Base-by-base conservation (phyloP, 2,113 vertebrate species). In the Malurus elegans region DNA sequence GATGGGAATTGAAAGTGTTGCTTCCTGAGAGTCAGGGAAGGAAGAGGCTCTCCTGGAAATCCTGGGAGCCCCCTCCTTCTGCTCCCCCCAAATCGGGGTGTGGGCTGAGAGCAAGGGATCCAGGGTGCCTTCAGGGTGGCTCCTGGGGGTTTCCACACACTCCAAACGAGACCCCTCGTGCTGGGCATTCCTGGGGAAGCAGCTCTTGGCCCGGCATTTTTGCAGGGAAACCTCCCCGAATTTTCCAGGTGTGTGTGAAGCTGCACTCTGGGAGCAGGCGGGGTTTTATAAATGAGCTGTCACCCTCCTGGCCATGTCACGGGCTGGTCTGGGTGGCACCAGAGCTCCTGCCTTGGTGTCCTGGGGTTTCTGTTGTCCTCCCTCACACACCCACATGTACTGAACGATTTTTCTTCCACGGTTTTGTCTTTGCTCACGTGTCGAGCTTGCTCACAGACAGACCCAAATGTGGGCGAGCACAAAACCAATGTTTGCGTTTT, bases 271-370 rank as follows among this genome's bases (percentile, higher is more conserved):
- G 5, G 38, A 32, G 34, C 42, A 69, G 45, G 21, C 0, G 0
- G 20, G 54, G 8, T 36, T 54, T 29, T 14, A 51, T 8, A 56
- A 19, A 45, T 12, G 36, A 65, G 1, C n/a, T 8, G 5, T 10
- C 0, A 0, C 20, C 14, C 38, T 50, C 18, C 32, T 9, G 29
- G 26, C n/a, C 2, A 5, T 42, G 29, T 36, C 29, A 1, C 0
- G 5, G 42, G 44, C 45, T 65, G 58, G 4, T 34, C 21, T 42
- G 62, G 8, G 4, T 13, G 71, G 71, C 62, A 62, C 24, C 29
- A 38, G 62, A 5, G 6, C 42, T 36, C 32, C 25, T 14, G 5
- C 24, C 54, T 51, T n/a, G 21, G 26, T 45, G 25, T 31, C 24
- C 14, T 5, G 5, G 40, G 3, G 6, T 38, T 80, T 38, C 75